phyloP scores from a whole-genome alignment of 2,888 invertebrate genomes.

The Glaucopsyche alexis region DNA sequence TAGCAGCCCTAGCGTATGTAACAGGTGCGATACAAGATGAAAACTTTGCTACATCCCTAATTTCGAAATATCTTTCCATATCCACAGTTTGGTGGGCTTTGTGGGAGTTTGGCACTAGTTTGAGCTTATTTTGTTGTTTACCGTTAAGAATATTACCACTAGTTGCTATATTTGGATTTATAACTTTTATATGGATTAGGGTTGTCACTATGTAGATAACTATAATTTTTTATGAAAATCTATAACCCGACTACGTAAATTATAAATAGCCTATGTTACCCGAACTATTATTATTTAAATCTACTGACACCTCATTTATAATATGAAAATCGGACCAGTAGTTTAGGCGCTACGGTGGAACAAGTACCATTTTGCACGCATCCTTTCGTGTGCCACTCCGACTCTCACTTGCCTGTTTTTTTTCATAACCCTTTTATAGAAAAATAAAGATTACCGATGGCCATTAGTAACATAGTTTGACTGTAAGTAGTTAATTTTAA shows the following conservation, averaged over 20 bases:
- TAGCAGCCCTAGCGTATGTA: slow-evolving; percentile 13
- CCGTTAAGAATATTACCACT: neutral
- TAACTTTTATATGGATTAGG: neutral
- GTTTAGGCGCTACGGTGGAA: too few relatives aligned
- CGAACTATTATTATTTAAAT: too few relatives aligned
- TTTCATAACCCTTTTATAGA: too few relatives aligned
- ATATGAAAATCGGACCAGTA: too few relatives aligned
- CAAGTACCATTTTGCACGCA: too few relatives aligned
- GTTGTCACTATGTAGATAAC: neutral
- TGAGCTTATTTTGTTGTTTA: neutral
- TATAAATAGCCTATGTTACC: too few relatives aligned
- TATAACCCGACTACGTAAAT: too few relatives aligned
- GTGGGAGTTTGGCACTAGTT: neutral
- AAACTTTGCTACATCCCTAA: slow-evolving; percentile 15
- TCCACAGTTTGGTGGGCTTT: slow-evolving; percentile 5
- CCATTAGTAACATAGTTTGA: too few relatives aligned
- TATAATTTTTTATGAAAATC: neutral
- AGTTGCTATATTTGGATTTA: neutral
- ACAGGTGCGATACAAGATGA: slow-evolving; percentile 23
- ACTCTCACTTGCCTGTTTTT: too few relatives aligned
- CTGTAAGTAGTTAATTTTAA: neutral
- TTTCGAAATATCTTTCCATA: slow-evolving; percentile 17
- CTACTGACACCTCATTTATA: too few relatives aligned
- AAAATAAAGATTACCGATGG: too few relatives aligned
- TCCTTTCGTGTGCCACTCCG: too few relatives aligned